A percentile compares a stretch with the other conserved stretches of the same genome.
Conservation (phyloP, 2,113 vertebrate genomes). For the Ciconia stormi region DNA sequence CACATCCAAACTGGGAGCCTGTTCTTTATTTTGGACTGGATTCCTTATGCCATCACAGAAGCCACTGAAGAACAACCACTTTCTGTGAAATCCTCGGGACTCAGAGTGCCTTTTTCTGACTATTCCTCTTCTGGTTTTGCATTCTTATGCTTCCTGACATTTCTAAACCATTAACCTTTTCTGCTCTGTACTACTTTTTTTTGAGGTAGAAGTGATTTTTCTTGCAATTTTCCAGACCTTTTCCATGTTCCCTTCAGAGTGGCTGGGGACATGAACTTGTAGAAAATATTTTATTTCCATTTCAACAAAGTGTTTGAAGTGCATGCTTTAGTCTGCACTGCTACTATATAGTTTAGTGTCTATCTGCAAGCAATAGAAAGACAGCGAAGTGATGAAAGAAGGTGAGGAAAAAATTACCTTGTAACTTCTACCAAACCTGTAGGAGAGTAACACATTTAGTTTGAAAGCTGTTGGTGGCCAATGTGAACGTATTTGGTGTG, state of each 20-base stretch:
- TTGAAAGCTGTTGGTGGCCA: neutral
- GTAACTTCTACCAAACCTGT: neutral
- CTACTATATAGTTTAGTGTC: neutral
- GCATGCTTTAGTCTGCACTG: neutral
- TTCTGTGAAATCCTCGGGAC: neutral
- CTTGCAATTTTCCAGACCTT: neutral
- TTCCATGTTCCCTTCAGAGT: neutral
- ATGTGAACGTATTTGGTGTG: neutral
- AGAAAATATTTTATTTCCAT: neutral
- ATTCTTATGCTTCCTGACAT: neutral
- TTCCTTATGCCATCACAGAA: neutral
- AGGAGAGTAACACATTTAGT: neutral
- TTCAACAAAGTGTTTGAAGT: neutral
- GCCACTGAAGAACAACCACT: neutral
- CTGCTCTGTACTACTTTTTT: neutral
- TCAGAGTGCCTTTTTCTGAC: neutral
- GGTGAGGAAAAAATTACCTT: neutral
- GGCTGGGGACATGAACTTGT: neutral
- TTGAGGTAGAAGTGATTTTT: neutral
- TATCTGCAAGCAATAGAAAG: neutral
- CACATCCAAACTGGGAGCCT: neutral
- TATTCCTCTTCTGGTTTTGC: neutral
- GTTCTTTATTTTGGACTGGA: neutral
- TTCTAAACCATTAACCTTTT: neutral
- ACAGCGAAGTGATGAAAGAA: neutral